Percentiles rank a stretch among this genome's conserved stretches.
phyloP scores from a whole-genome alignment of 2,888 invertebrate genomes.

The Ormyrus rosae region DNA sequence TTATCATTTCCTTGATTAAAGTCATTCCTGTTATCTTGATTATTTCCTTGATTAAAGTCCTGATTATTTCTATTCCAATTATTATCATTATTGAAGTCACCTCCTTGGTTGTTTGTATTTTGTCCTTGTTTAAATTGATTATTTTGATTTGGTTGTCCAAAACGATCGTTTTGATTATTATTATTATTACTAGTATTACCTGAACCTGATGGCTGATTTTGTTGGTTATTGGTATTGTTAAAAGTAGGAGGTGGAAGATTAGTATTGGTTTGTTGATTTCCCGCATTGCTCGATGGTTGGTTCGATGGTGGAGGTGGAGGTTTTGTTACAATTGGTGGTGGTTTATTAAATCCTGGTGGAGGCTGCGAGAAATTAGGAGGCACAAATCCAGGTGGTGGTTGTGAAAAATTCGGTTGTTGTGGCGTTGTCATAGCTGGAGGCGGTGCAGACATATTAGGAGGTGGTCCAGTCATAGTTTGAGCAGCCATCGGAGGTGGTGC shows the following conservation, averaged over 20 bases:
- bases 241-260: slow-evolving; percentile 22
- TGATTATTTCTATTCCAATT: slow-evolving; percentile 12
- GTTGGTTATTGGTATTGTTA: slow-evolving; percentile 26
- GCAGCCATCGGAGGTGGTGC: slow-evolving; percentile 26
- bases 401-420: slow-evolving; percentile 62
- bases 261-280: slow-evolving; percentile 3
- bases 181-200: slow-evolving; percentile 36
- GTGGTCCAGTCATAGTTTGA: slow-evolving; percentile 31
- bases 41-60: slow-evolving; percentile 13
- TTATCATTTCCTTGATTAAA: background rate
- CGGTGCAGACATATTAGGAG: background rate
- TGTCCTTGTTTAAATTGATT: slow-evolving; percentile 52
- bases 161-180: slow-evolving; percentile 48
- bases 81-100: slow-evolving; percentile 35
- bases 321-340: slow-evolving; percentile 58
- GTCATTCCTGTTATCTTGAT: slow-evolving; percentile 28
- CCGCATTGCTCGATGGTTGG: background rate
- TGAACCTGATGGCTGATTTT: slow-evolving; percentile 44
- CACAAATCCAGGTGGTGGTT: slow-evolving; percentile 63
- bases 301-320: slow-evolving; percentile 39
- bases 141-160: slow-evolving; percentile 50
- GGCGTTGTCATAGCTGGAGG: slow-evolving; percentile 12
- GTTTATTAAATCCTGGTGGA: slow-evolving; percentile 60
- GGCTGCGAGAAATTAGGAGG: slow-evolving; percentile 66
- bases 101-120: slow-evolving; percentile 26